Evolutionary conservation across 2,888 invertebrate species (phyloP).

Genomic region (Cheilosia variabilis): DNA sequence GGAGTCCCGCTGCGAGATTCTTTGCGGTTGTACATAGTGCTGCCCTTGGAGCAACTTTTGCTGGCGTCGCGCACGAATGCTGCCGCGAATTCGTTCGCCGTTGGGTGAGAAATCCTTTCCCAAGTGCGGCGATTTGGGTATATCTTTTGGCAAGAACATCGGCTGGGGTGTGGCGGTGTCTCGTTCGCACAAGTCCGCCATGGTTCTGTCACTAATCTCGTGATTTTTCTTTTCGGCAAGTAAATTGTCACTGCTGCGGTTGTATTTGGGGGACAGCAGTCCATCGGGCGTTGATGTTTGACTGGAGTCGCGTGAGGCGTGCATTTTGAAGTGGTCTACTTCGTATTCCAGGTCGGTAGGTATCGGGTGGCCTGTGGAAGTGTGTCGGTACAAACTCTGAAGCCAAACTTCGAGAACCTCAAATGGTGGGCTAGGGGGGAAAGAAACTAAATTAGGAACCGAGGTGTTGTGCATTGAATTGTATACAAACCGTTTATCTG

Average conservation of each 20-base stretch:
- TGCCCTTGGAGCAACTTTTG: constrained; percentile 73
- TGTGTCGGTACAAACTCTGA: constrained; percentile 90
- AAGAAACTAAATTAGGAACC: neutral
- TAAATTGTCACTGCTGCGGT: constrained; percentile 82
- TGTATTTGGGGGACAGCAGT: constrained; percentile 82
- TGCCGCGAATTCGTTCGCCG: constrained; percentile 83
- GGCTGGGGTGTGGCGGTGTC: constrained; percentile 24
- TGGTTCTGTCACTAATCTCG: constrained; percentile 36
- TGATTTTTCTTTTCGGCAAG: constrained; percentile 76
- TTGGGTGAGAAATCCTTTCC: constrained; percentile 84
- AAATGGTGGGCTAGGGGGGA: constrained; percentile 90
- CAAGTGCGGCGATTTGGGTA: constrained; percentile 83
- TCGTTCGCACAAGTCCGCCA: constrained; percentile 22
- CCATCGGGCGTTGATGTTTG: constrained; percentile 82
- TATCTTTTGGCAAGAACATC: constrained; percentile 78
- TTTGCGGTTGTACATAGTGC: constrained; percentile 22
- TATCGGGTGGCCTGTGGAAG: constrained; percentile 87
- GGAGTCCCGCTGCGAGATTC: constrained; percentile 73
- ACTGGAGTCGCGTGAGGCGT: constrained; percentile 81
- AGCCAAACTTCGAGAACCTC: constrained; percentile 96
- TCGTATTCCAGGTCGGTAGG: constrained; percentile 89
- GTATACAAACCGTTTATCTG: constrained; percentile 89
- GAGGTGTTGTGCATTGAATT: neutral
- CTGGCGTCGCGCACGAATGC: constrained; percentile 82
- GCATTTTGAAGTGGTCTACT: constrained; percentile 88